Evolutionary conservation across 1,140 invertebrate genomes (phyloP), one percentile per base, ranked within the genome.

Genomic region (Pantala flavescens): DNA sequence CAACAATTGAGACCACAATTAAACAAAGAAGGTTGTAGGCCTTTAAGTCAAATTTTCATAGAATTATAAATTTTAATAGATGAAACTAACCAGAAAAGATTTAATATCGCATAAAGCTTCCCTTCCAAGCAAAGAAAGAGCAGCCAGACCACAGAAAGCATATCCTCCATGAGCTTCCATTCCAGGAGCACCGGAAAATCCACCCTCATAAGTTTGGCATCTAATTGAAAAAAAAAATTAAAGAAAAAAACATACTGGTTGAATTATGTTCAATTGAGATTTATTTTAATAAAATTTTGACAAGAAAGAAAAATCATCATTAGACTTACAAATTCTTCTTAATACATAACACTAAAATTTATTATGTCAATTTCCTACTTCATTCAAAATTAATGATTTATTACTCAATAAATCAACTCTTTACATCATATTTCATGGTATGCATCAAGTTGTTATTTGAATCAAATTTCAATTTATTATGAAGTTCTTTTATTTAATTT

Each of bases 91-190:
- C 81, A 97, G 81, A 24, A 98, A 83, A 16, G 89, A 84, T 80
- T 91, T 87, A 55, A 92, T 82, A 85, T 98, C 88, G 83, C 93
- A 95, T 36, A 92, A 84, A 76, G 91, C 82, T n/a, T 90, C 88
- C 81, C 90, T 88, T 77, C 90, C 89, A 10, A 99, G 84, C 73
- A 99, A 82, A 19, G 91, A 88, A 19, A 99, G 85, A 5, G 93
- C 87, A 71, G 97, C 95, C 55, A 99, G 85, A 12, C 92, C 97
- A 88, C 98, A 99, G 84, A 97, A 99, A 10, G 97, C 91, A 84
- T 99, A 99, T 23, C 98, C 98, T 7, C 98, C 98, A 85, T 99
- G 98, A 23, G 98, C 98, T 84, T 99, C 98, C 87, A 96, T 90
- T 16, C 93, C 95, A 23, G 97, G 97, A 80, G 87, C 90, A 0